Conservation (phyloP, 2,113 vertebrate genomes). For the Scortum barcoo region DNA sequence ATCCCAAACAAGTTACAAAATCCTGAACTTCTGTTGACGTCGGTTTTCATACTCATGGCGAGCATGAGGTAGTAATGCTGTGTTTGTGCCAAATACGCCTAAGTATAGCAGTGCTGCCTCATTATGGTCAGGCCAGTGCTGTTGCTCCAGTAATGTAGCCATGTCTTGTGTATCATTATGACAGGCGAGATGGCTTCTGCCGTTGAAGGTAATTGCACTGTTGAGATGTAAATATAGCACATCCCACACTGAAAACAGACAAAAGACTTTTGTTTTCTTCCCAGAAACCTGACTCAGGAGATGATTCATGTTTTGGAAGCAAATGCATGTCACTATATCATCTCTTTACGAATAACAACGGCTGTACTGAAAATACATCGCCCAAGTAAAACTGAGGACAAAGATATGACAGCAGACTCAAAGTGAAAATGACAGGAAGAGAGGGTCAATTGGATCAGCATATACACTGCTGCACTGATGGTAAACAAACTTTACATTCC, state of each 20-base stretch:
- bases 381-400: slow-evolving; percentile 45
- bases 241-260: slow-evolving; percentile 53
- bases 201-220: slow-evolving; percentile 76
- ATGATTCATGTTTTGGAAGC: slow-evolving; percentile 68
- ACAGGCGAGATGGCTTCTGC: slow-evolving; percentile 68
- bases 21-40: slow-evolving; percentile 62
- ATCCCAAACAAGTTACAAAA: slow-evolving; percentile 46
- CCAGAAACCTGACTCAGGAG: slow-evolving; percentile 54
- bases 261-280: slow-evolving; percentile 76
- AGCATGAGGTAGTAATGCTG: slow-evolving; percentile 64
- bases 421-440: slow-evolving; percentile 25
- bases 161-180: slow-evolving; percentile 75
- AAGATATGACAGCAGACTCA: slow-evolving; percentile 21
- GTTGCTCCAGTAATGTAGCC: slow-evolving; percentile 59
- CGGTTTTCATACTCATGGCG: slow-evolving; percentile 54
- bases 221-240: slow-evolving; percentile 75
- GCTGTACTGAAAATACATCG: slow-evolving; percentile 23
- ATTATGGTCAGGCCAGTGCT: slow-evolving; percentile 77
- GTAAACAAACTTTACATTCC: slow-evolving; percentile 40
- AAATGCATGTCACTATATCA: slow-evolving; percentile 46
- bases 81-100: slow-evolving; percentile 74
- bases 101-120: slow-evolving; percentile 78
- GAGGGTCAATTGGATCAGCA: slow-evolving; percentile 15
- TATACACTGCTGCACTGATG: not conserved
- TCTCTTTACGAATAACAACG: slow-evolving; percentile 43